phyloP scores from a whole-genome alignment of 1,140 invertebrate species.

The Diprion similis region DNA sequence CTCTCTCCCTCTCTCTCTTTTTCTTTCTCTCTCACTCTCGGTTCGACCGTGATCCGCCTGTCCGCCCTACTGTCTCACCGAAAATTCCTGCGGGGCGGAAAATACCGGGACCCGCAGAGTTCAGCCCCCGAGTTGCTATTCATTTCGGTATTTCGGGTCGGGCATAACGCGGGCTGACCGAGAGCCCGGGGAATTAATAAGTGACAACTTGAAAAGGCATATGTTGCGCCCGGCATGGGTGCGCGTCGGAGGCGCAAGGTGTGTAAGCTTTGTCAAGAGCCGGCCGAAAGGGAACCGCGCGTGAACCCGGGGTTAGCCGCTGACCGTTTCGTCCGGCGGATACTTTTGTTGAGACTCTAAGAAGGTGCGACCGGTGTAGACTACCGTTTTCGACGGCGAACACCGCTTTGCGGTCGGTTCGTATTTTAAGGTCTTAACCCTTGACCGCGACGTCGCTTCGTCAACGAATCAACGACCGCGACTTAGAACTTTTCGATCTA shows the following conservation, averaged over 20 bases:
- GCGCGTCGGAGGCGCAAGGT: too few species aligned
- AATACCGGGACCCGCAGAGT: slow-evolving; percentile 28
- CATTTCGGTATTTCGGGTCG: slow-evolving; percentile 31
- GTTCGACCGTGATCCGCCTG: slow-evolving; percentile 29
- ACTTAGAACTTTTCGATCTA: neutral
- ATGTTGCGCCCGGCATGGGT: slow-evolving; percentile 48
- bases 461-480: neutral
- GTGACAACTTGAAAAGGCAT: slow-evolving; percentile 53
- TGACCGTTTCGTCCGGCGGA: slow-evolving; percentile 12
- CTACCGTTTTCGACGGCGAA: neutral
- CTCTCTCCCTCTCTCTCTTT: slow-evolving; percentile 45
- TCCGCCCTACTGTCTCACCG: slow-evolving; percentile 32
- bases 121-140: slow-evolving; percentile 38
- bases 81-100: slow-evolving; percentile 29
- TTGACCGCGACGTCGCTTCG: neutral
- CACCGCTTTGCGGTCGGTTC: neutral
- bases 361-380: neutral
- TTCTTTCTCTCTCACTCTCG: slow-evolving; percentile 34
- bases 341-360: slow-evolving; percentile 2
- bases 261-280: neutral
- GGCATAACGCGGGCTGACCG: slow-evolving; percentile 25
- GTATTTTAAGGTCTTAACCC: neutral
- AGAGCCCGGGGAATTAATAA: slow-evolving; percentile 59
- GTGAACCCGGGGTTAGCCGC: slow-evolving; percentile 19
- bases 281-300: slow-evolving; percentile 33